Base-by-base conservation (phyloP, 2,888 invertebrate genomes). In the Chromoteleia sp. region DNA sequence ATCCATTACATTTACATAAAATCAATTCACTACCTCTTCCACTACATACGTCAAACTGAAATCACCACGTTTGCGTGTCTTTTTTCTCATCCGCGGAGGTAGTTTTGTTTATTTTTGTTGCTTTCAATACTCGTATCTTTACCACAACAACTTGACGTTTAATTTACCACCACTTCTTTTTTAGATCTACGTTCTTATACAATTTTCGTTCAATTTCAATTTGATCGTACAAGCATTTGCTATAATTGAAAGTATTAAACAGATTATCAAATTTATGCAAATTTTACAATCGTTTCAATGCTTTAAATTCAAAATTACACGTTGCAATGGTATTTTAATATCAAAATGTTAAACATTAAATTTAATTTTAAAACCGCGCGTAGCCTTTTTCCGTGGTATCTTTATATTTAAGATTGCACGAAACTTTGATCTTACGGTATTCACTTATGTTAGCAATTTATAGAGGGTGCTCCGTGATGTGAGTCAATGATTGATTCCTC, bases 1-100 rank as follows among this genome's bases (percentile, higher is more conserved):
- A 73, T 56, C 52, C 70, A 63, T 45, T 52, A 17, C 54, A 75
- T 80, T 80, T 80, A 50, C 80, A 81, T 81, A 75, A 81, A 81
- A 75, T 81, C 80, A 65, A 81, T 75, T 75, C 71, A 33, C 65
- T 33, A 52, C 30, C 45, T 67, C 67, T 25, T 59, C 73, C 59
- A 45, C 56, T 63, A 19, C 65, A 52, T 45, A 67, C 50, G 65
- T 65, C 71, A 68, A 81, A 71, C 41, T 48, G 58, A 56, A 74
- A 74, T 65, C 56, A 56, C 61, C 41, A 43, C 33, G 29, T 56
- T 59, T 54, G 48, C 36, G 30, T 48, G 36, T 61, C 52, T 43
- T 48, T 54, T 41, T 15, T 1, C 12, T 15, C 48, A 12, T 54
- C 14, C n/a, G n/a, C n/a, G n/a, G n/a, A n/a, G n/a, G n/a, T n/a